Evolutionary conservation across 2,113 vertebrate species (phyloP).

Genomic region (Tragelaphus scriptus): DNA sequence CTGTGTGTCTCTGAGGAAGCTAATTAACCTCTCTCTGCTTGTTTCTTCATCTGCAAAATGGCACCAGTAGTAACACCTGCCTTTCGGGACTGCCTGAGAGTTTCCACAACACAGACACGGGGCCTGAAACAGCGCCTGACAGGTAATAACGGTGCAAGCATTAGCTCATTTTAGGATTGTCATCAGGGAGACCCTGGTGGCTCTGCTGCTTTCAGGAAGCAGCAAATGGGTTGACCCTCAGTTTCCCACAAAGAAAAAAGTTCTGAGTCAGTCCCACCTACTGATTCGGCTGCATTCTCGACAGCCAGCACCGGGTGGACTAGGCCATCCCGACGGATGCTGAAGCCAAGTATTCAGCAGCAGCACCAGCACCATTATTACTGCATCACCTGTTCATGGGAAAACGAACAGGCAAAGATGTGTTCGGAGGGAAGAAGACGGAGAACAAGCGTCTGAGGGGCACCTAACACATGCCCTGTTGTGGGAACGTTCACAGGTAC

Average conservation of each 20-base stretch:
- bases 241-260: not conserved
- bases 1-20: not conserved
- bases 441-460: not conserved
- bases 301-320: not conserved
- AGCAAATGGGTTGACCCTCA: not conserved
- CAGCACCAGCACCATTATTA: too few species aligned
- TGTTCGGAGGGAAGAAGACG: not conserved
- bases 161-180: not conserved
- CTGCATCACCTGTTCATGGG: not conserved
- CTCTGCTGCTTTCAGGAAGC: not conserved
- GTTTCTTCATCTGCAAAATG: not conserved
- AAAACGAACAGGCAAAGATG: not conserved
- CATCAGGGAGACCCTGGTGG: not conserved
- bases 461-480: fast-evolving
- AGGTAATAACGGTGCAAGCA: not conserved
- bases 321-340: not conserved
- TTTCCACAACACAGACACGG: not conserved
- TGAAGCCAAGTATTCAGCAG: not conserved
- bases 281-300: not conserved
- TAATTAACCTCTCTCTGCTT: not conserved
- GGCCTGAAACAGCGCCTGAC: not conserved
- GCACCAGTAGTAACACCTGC: not conserved
- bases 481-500: not conserved
- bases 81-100: not conserved
- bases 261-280: not conserved